Conservation (phyloP, 2,113 vertebrate genomes). For the Mirza zaza region DNA sequence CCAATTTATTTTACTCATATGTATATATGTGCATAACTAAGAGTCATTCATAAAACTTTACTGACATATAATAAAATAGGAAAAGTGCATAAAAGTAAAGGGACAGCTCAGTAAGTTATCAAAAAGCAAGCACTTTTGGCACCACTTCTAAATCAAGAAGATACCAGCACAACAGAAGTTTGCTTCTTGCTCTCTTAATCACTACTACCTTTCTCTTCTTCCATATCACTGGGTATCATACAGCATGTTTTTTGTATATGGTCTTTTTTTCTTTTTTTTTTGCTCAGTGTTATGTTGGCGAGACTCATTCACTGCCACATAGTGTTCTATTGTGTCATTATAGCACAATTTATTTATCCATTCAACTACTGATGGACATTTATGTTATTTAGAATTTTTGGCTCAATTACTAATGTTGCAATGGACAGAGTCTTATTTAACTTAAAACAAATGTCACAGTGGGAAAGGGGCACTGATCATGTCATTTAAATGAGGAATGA, state of each 20-base stretch:
- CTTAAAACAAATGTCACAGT: conserved; percentile 57
- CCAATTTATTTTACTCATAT: neutral
- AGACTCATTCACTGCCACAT: neutral
- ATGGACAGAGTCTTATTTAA: neutral
- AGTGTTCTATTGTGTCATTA: neutral
- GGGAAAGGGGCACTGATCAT: neutral
- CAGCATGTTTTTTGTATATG: neutral
- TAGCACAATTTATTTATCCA: neutral
- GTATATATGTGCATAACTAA: neutral
- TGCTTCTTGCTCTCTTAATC: neutral
- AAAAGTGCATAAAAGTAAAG: neutral
- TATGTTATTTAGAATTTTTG: neutral
- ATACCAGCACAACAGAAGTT: neutral
- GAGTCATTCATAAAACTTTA: conserved; percentile 1
- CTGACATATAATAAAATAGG: neutral
- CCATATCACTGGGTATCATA: neutral
- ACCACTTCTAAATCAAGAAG: neutral
- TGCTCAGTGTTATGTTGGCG: neutral
- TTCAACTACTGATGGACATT: neutral
- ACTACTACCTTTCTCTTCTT: neutral
- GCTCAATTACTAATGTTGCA: neutral
- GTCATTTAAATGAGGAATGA: conserved; percentile 45
- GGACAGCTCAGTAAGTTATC: neutral
- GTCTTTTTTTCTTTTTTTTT: neutral
- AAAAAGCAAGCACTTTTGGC: neutral